Evolutionary conservation across 2,888 invertebrate species (phyloP).

Genomic region (Apodemia mormo): DNA sequence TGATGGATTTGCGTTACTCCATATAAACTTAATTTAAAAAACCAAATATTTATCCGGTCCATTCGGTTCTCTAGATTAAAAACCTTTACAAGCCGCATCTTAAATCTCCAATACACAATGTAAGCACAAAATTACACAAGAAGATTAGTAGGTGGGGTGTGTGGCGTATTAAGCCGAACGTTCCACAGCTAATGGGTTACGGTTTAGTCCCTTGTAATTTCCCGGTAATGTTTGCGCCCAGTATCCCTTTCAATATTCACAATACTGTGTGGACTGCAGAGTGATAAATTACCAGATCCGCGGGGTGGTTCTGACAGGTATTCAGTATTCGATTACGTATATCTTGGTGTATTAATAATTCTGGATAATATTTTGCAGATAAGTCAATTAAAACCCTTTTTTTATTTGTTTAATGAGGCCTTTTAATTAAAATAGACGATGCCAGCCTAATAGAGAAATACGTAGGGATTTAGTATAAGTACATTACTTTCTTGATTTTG

Average conservation of each 20-base stretch:
- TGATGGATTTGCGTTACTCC: neutral
- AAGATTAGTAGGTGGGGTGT: conserved; percentile 10
- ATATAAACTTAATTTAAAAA: neutral
- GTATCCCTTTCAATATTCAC: conserved; percentile 26
- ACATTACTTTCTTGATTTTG: too few relatives aligned
- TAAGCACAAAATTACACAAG: conserved; percentile 9
- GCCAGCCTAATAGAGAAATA: too few relatives aligned
- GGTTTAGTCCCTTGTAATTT: conserved; percentile 25
- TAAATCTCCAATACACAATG: conserved; percentile 8
- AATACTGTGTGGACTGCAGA: conserved; percentile 20
- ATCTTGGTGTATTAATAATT: conserved; percentile 16
- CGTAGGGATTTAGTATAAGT: too few relatives aligned
- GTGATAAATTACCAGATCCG: conserved; percentile 24
- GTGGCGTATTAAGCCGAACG: conserved; percentile 17
- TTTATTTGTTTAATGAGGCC: too few relatives aligned
- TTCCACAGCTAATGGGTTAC: conserved; percentile 20
- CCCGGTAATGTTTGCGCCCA: conserved; percentile 25
- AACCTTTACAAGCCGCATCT: neutral
- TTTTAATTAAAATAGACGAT: too few relatives aligned
- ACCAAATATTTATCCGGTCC: neutral
- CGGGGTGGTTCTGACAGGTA: conserved; percentile 24
- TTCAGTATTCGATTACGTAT: conserved; percentile 25
- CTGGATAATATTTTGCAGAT: neutral
- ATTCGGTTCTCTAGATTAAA: neutral
- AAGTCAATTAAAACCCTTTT: too few relatives aligned